Percentiles rank a stretch among this genome's conserved stretches.
These are phyloP conservation scores for Zaprionus africanus DNA, from an alignment of 1,140 invertebrate species.

Conservation along the genomic window DNA sequence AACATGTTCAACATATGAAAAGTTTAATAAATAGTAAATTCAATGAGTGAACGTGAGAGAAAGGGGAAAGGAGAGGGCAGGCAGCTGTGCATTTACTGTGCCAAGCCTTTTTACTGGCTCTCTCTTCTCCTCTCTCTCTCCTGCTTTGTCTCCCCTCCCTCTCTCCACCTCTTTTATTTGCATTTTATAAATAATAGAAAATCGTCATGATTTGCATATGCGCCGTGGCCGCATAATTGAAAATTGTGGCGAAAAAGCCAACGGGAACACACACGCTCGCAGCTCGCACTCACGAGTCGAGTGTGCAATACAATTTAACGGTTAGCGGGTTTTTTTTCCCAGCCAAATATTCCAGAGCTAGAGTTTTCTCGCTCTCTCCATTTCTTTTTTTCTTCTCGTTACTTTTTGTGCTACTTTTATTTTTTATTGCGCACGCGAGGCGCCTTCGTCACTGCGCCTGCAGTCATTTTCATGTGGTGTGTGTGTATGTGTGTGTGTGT, in stretches of 20 bases:
- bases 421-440: constrained; percentile 68
- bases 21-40: constrained; percentile 1
- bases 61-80: neutral
- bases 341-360: neutral
- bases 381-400: constrained; percentile 6
- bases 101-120: neutral
- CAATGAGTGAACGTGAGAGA: neutral
- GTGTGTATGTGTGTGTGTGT: constrained; percentile 18
- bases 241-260: constrained; percentile 46
- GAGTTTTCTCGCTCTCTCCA: neutral
- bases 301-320: constrained; percentile 52
- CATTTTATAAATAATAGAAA: constrained; percentile 27
- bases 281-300: neutral
- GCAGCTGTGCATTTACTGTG: too few species aligned
- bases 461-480: constrained; percentile 63
- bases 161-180: constrained; percentile 6
- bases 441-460: constrained; percentile 74
- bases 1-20: neutral
- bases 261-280: constrained; percentile 26
- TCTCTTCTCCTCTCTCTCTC: neutral
- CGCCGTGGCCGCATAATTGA: constrained; percentile 34
- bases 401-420: constrained; percentile 48
- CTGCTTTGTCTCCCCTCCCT: neutral
- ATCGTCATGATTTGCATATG: constrained; percentile 34
- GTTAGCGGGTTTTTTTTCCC: constrained; percentile 32